Percentiles rank a stretch among this genome's conserved stretches.
Conservation (phyloP, 2,113 vertebrate genomes). For the Cromileptes altivelis region DNA sequence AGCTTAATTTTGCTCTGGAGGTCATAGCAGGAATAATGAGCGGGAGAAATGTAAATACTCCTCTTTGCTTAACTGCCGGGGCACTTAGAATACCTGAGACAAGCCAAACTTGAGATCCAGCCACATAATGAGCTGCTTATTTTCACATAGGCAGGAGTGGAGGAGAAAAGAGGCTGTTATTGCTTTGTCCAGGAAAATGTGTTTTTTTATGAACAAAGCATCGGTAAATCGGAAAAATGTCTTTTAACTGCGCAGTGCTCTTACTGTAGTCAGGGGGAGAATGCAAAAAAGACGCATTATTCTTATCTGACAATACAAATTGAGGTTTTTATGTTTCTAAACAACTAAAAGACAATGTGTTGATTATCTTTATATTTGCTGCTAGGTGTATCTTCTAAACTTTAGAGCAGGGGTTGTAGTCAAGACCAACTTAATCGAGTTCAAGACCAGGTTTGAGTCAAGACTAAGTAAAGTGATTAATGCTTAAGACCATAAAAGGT, state of each 20-base stretch:
- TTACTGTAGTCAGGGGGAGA: not conserved
- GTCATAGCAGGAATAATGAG: conserved; percentile 71
- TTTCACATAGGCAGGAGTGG: conserved; percentile 9
- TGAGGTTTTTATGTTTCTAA: too few species aligned
- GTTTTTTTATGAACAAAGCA: too few species aligned
- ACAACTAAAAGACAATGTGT: too few species aligned
- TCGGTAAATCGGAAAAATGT: not conserved
- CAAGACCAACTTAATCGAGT: too few species aligned
- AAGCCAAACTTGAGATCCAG: conserved; percentile 27
- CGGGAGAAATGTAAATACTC: conserved; percentile 64
- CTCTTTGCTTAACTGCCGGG: conserved; percentile 25
- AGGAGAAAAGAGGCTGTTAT: not conserved
- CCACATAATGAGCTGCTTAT: conserved; percentile 47
- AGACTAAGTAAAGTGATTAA: too few species aligned
- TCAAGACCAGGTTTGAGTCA: too few species aligned
- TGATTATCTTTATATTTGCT: too few species aligned
- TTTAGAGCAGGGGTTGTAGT: too few species aligned
- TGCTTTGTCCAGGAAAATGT: not conserved
- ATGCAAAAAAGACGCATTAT: too few species aligned
- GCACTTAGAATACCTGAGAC: conserved; percentile 39
- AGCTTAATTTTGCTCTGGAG: conserved; percentile 61
- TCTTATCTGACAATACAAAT: too few species aligned
- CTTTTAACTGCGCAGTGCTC: not conserved
- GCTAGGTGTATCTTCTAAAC: too few species aligned
- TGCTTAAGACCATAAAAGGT: too few species aligned